Base-by-base conservation (phyloP, 2,888 invertebrate species). In the Apantesis nais region DNA sequence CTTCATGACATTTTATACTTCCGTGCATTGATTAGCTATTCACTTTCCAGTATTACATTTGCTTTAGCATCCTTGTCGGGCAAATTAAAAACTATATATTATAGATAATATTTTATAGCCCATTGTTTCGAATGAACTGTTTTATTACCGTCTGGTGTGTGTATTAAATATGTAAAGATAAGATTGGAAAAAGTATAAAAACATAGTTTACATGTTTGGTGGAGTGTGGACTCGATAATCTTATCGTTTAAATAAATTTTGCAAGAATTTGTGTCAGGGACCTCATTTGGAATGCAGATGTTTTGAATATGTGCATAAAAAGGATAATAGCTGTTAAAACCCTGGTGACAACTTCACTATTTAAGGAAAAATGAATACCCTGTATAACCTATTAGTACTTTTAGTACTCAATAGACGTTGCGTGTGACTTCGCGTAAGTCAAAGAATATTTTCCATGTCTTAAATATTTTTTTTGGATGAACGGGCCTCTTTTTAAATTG, bases 1-100 rank as follows among this genome's bases (percentile, higher is more conserved):
- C 66, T 71, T 79, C 55, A 62, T 74, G 71, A 73, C 72, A 70
- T 72, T 79, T 60, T 65, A 60, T 34, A 70, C 77, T 79, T 79
- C 71, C 71, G 71, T 62, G 60, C 16, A 37, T 62, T 66, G 52
- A 66, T 66, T 55, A 34, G 25, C n/a, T 12, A 34, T 34, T 58
- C 16, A 29, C 58, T 58, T 66, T 2, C 25, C 52, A 55, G 11
- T 37, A 52, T 37, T 37, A 39, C 39, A 66, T 12, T 39, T 29
- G 39, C 39, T 58, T 25, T 55, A n/a, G 63, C 29, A 77, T 70
- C 71, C 39, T 39, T 37, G 52, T 62, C 9, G 14, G 25, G 37
- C 37, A 62, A 62, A 67, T 63, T 67, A 41, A 60, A 58, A 29
- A 61, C 31, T 67, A 31, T 60, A 41, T 52, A n/a, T 52, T 52